Conservation (phyloP, 2,888 invertebrate genomes). For the Dolichopus griseipennis region DNA sequence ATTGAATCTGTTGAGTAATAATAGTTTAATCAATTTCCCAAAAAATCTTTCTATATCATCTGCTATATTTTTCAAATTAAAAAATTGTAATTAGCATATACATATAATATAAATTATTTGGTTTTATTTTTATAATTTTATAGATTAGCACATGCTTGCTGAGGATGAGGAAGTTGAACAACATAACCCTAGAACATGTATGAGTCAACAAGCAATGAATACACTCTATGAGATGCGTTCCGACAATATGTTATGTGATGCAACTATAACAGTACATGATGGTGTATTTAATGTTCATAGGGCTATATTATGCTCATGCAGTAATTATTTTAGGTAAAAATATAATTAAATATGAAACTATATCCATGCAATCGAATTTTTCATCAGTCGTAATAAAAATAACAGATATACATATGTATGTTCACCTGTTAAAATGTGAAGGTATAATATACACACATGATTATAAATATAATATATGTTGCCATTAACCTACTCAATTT, state of each 20-base stretch:
- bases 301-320: slow-evolving; percentile 77
- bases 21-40: too few relatives aligned
- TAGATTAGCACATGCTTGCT: slow-evolving; percentile 8
- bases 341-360: neutral
- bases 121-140: too few relatives aligned
- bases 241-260: slow-evolving; percentile 79
- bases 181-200: slow-evolving; percentile 43
- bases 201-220: slow-evolving; percentile 77
- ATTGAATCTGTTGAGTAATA: too few relatives aligned
- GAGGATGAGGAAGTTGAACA: slow-evolving; percentile 27
- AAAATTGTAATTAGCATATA: too few relatives aligned
- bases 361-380: neutral
- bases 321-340: slow-evolving; percentile 78
- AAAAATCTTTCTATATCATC: too few relatives aligned
- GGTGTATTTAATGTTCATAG: slow-evolving; percentile 80
- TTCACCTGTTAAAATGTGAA: too few relatives aligned
- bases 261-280: slow-evolving; percentile 71
- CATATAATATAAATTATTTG: too few relatives aligned
- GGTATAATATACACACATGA: too few relatives aligned
- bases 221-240: slow-evolving; percentile 74
- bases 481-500: too few relatives aligned
- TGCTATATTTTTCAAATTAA: too few relatives aligned
- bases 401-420: too few relatives aligned
- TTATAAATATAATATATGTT: too few relatives aligned
- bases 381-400: neutral